Percentiles rank a stretch among this genome's conserved stretches.
These are phyloP conservation scores for Pseudomyrmex flavicornis DNA, from an alignment of 1,140 invertebrate species.

Conservation along the genomic window DNA sequence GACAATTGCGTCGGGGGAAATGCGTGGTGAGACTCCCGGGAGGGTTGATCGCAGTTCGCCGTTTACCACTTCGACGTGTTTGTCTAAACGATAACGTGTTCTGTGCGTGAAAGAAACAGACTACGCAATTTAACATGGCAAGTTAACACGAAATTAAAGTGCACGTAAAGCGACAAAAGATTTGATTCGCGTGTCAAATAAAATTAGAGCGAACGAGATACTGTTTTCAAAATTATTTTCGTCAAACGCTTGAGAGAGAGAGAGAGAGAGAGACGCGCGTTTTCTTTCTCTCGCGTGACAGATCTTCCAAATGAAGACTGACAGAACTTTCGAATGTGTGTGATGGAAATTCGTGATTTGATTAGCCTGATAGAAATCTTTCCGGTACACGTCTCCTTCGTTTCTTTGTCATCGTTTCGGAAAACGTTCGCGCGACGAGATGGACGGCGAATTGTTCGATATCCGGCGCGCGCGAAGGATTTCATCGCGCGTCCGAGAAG, in stretches of 20 bases:
- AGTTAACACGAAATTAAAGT: neutral
- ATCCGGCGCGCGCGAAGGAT: constrained; percentile 36
- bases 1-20: constrained; percentile 44
- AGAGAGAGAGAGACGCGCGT: neutral
- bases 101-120: constrained; percentile 2
- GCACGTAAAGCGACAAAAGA: constrained; percentile 13
- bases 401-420: constrained; percentile 30
- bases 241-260: too few relatives aligned
- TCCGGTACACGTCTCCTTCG: constrained; percentile 9
- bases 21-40: neutral
- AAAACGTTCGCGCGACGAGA: constrained; percentile 13
- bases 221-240: too few relatives aligned
- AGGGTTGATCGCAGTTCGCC: constrained; percentile 26
- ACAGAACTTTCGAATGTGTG: neutral
- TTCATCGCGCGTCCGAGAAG: constrained; percentile 30
- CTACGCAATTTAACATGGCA: constrained; percentile 23
- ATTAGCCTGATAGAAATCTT: constrained; percentile 35
- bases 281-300: neutral
- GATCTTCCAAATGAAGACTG: neutral
- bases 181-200: neutral
- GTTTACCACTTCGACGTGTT: constrained; percentile 56
- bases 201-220: neutral
- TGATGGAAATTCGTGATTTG: constrained; percentile 33
- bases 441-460: constrained; percentile 47
- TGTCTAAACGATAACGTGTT: constrained; percentile 41